Percentiles rank a stretch among this genome's conserved stretches.
Evolutionary conservation across 2,113 vertebrate species (phyloP).

Genomic region (Lota lota): DNA sequence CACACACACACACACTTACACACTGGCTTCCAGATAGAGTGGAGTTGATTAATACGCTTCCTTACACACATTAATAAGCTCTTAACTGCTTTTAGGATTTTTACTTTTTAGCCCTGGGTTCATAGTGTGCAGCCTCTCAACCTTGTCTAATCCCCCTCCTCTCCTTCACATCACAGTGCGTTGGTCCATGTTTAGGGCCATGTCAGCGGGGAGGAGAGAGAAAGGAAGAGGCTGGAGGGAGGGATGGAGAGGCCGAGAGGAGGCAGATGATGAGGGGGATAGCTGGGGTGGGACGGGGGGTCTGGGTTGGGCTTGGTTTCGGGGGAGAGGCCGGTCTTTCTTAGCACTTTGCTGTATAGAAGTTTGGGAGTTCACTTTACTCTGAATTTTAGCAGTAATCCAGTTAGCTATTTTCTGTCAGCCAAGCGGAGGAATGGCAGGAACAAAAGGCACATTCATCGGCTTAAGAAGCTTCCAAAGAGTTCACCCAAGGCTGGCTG

Average conservation of each 20-base stretch:
- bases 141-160: constrained; percentile 70
- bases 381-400: constrained; percentile 83
- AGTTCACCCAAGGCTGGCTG: constrained; percentile 79
- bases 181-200: constrained; percentile 61
- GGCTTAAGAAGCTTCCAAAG: constrained; percentile 81
- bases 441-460: constrained; percentile 82
- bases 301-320: neutral
- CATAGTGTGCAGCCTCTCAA: constrained; percentile 76
- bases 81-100: constrained; percentile 75
- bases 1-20: constrained; percentile 21
- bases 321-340: constrained; percentile 32
- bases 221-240: constrained; percentile 53
- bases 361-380: constrained; percentile 82
- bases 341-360: constrained; percentile 75
- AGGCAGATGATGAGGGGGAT: constrained; percentile 54
- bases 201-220: constrained; percentile 55
- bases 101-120: constrained; percentile 74
- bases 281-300: constrained; percentile 51
- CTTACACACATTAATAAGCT: constrained; percentile 78
- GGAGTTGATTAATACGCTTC: constrained; percentile 76
- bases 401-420: constrained; percentile 84
- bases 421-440: constrained; percentile 80
- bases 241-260: constrained; percentile 36
- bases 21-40: constrained; percentile 53
- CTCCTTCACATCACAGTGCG: constrained; percentile 64